A percentile compares a stretch with the other conserved stretches of the same genome.
Evolutionary conservation across 2,888 invertebrate genomes (phyloP).

Genomic region (Sinhomidia bicolor): DNA sequence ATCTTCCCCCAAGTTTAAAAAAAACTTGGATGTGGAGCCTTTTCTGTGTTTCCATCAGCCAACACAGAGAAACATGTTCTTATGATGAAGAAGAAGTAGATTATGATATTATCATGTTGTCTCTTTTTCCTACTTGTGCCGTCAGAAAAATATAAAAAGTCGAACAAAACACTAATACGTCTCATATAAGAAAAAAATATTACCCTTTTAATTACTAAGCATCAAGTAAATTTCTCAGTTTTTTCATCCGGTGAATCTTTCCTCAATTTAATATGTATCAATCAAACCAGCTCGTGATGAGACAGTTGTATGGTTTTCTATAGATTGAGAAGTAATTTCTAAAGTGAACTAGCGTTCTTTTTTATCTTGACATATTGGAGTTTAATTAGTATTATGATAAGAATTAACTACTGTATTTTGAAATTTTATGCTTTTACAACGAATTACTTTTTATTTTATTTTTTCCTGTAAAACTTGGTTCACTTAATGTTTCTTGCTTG

Average conservation of each 20-base stretch:
- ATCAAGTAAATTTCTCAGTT: not conserved
- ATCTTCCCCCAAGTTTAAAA: not conserved
- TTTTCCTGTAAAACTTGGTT: too few relatives aligned
- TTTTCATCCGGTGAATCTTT: not conserved
- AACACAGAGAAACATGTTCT: too few relatives aligned
- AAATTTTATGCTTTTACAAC: too few relatives aligned
- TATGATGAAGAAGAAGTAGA: too few relatives aligned
- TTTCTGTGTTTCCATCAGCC: not conserved
- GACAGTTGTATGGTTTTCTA: not conserved
- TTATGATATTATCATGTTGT: constrained; percentile 27
- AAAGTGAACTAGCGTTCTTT: not conserved
- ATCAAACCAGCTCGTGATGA: constrained; percentile 30
- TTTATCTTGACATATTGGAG: too few relatives aligned
- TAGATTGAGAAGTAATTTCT: not conserved
- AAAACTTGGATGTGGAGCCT: constrained; percentile 36
- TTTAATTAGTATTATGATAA: too few relatives aligned
- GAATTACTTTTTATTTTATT: too few relatives aligned
- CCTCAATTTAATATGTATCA: constrained; percentile 12
- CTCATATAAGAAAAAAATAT: not conserved
- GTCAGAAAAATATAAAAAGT: not conserved
- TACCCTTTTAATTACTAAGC: not conserved
- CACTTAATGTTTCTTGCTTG: too few relatives aligned
- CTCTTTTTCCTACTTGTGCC: constrained; percentile 6
- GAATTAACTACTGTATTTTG: too few relatives aligned
- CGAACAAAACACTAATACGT: not conserved